Conservation (phyloP, 2,888 invertebrate genomes). For the Polymixis lichenea region DNA sequence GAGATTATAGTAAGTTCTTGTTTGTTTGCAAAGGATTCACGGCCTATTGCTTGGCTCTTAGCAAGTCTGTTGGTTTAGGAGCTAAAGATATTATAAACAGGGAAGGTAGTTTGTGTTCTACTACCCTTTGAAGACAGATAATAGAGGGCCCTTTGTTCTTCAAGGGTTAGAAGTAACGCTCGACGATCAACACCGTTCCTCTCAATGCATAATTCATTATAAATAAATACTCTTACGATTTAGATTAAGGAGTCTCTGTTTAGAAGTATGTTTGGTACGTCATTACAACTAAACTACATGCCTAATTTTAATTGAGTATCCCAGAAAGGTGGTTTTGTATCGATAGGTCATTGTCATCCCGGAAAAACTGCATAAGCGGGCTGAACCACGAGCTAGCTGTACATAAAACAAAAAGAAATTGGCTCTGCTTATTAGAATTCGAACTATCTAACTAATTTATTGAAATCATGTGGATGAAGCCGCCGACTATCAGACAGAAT, state of each 20-base stretch:
- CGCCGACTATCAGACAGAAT: no score
- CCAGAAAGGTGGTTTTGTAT: not conserved
- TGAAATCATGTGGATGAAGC: no score
- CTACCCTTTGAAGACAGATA: slow-evolving; percentile 38
- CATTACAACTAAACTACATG: not conserved
- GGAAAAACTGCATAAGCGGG: not conserved
- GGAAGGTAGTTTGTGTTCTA: slow-evolving; percentile 31
- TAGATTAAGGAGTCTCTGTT: no score
- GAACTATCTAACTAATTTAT: no score
- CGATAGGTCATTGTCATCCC: not conserved
- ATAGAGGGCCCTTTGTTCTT: slow-evolving; percentile 30
- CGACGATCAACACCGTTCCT: not conserved
- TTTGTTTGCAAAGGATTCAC: slow-evolving; percentile 45
- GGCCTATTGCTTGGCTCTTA: slow-evolving; percentile 16
- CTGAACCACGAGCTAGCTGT: not conserved
- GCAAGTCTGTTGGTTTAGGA: slow-evolving; percentile 47
- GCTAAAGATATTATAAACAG: slow-evolving; percentile 49
- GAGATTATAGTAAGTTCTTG: slow-evolving; percentile 25
- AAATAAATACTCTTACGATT: slow-evolving; percentile 1
- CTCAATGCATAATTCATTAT: not conserved
- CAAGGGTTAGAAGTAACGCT: slow-evolving; percentile 12
- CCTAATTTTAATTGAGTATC: not conserved
- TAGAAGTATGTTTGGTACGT: not conserved
- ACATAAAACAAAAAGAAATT: not conserved
- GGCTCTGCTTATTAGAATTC: no score